Percentiles rank a stretch among this genome's conserved stretches.
Evolutionary conservation across 2,797 vertebrate genomes (phyloP).

Genomic region (Rhinophrynus dorsalis): DNA sequence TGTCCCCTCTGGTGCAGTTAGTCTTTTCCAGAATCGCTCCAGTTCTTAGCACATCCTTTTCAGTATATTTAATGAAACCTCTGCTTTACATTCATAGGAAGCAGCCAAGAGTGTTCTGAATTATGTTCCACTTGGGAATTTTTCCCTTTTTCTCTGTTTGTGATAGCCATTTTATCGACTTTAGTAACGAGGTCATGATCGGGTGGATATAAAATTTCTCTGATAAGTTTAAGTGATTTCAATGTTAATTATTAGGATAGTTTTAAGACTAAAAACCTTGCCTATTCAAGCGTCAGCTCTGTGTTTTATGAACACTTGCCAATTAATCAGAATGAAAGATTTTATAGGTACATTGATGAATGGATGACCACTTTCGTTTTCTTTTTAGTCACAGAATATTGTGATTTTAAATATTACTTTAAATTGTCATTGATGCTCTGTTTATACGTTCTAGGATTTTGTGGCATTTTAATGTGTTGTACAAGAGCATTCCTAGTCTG

Average conservation of each 20-base stretch:
- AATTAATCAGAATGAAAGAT: background rate
- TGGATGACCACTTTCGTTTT: too few relatives aligned
- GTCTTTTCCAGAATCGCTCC: too few relatives aligned
- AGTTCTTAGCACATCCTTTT: too few relatives aligned
- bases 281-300: conserved; percentile 63
- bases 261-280: conserved; percentile 74
- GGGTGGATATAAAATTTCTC: conserved; percentile 75
- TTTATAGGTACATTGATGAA: too few relatives aligned
- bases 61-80: conserved; percentile 61
- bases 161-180: conserved; percentile 74
- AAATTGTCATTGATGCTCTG: too few relatives aligned
- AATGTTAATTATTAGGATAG: conserved; percentile 71
- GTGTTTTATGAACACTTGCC: conserved; percentile 51
- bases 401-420: too few relatives aligned
- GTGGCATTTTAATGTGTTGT: too few relatives aligned
- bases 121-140: conserved; percentile 72
- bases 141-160: conserved; percentile 65
- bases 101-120: conserved; percentile 69
- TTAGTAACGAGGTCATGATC: conserved; percentile 76
- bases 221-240: conserved; percentile 68
- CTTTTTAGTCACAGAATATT: too few relatives aligned
- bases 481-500: too few relatives aligned
- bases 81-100: conserved; percentile 68
- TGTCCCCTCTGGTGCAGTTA: too few relatives aligned
- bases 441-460: too few relatives aligned